Percentiles rank a stretch among this genome's conserved stretches.
Conservation (phyloP, 2,113 vertebrate genomes). For the Apodemus sylvaticus region DNA sequence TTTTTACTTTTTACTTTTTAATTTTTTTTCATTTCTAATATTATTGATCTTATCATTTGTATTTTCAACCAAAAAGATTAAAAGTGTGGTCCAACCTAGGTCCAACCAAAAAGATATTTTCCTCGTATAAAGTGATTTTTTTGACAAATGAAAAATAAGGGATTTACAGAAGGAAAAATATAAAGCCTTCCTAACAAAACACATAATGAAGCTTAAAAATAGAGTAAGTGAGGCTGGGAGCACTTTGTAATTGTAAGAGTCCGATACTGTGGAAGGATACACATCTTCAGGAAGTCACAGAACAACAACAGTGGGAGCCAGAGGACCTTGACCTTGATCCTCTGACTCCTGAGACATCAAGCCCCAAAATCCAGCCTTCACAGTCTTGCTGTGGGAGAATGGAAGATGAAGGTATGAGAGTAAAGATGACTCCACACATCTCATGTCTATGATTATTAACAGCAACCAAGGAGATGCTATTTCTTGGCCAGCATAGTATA, state of each 20-base stretch:
- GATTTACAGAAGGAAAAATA: background rate
- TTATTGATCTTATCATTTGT: background rate
- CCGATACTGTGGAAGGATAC: background rate
- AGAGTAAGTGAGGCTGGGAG: background rate
- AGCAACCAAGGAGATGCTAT: background rate
- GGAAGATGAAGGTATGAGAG: background rate
- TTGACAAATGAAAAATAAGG: background rate
- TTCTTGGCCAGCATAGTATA: background rate
- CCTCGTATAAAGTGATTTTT: background rate
- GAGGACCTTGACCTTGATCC: background rate
- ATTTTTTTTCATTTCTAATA: background rate
- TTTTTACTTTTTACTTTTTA: background rate
- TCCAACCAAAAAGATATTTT: no score
- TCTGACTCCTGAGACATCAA: background rate
- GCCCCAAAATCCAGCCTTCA: background rate
- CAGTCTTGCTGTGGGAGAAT: background rate
- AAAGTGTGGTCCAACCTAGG: background rate
- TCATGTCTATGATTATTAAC: background rate
- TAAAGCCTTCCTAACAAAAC: background rate
- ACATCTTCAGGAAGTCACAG: background rate
- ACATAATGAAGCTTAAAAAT: background rate
- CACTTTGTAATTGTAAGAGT: background rate
- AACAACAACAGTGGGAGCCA: background rate
- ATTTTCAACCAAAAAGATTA: background rate
- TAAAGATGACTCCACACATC: background rate